Percentiles rank a stretch among this genome's conserved stretches.
These are phyloP conservation scores for Nannospalax galili DNA, from an alignment of 2,113 vertebrate genomes.

Conservation along the genomic window DNA sequence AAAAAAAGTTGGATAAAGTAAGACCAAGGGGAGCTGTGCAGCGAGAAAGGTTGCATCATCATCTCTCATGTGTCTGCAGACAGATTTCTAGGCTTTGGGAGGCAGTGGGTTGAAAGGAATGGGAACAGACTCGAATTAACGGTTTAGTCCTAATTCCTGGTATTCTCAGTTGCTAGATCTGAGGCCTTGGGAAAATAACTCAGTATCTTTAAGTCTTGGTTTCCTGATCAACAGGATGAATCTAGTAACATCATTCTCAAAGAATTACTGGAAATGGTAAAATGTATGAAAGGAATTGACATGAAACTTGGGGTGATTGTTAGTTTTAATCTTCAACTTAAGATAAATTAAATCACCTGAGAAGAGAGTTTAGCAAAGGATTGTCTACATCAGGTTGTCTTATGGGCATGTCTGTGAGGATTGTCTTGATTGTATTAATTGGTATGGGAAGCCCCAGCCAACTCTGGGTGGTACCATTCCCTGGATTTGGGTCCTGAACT, in stretches of 20 bases:
- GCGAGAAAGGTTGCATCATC: not conserved
- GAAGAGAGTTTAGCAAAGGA: not conserved
- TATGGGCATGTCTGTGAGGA: not conserved
- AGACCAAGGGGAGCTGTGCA: not conserved
- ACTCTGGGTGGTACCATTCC: not conserved
- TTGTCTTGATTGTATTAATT: not conserved
- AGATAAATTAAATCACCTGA: not conserved
- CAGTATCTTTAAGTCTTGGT: not conserved
- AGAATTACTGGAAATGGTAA: not conserved
- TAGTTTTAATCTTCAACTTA: not conserved
- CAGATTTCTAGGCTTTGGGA: not conserved
- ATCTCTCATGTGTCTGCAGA: not conserved
- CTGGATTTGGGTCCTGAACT: not conserved
- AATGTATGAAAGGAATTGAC: constrained; percentile 10
- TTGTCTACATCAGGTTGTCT: not conserved
- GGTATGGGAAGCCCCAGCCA: too few relatives aligned
- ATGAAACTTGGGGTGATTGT: not conserved
- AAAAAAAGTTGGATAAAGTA: not conserved
- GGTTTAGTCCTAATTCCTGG: not conserved
- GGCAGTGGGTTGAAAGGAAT: constrained; percentile 18
- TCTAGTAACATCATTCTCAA: not conserved
- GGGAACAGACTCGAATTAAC: not conserved
- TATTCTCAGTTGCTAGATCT: not conserved
- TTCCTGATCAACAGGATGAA: constrained; percentile 24
- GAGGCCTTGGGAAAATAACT: not conserved